A percentile compares a stretch with the other conserved stretches of the same genome.
Conservation (phyloP, 2,113 vertebrate species). For the Tragelaphus scriptus region DNA sequence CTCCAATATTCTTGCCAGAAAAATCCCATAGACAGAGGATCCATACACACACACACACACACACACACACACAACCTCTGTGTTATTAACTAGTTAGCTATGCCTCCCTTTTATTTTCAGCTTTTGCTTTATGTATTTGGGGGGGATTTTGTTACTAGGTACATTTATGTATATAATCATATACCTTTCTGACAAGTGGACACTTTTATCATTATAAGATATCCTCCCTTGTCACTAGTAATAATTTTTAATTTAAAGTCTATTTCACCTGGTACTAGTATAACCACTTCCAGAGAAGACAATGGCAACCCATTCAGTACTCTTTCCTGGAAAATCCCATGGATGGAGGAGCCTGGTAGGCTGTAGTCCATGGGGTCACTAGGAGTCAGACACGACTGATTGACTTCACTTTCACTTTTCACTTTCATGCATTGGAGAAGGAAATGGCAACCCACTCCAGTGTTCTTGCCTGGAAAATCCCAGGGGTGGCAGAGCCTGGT, state of each 20-base stretch:
- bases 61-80: not conserved
- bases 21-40: not conserved
- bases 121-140: not conserved
- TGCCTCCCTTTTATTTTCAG: not conserved
- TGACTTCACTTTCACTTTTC: too few relatives aligned
- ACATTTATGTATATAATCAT: not conserved
- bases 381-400: too few relatives aligned
- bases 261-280: not conserved
- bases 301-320: too few relatives aligned
- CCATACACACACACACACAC: not conserved
- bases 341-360: too few relatives aligned
- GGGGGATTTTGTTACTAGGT: not conserved
- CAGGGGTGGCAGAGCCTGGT: too few relatives aligned
- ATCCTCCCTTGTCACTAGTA: not conserved
- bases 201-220: not conserved
- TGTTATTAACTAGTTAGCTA: not conserved
- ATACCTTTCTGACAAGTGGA: not conserved
- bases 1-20: not conserved
- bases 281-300: too few relatives aligned
- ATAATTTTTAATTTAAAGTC: not conserved
- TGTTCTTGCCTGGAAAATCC: too few relatives aligned
- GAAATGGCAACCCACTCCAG: too few relatives aligned
- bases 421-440: too few relatives aligned
- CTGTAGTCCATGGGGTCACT: too few relatives aligned
- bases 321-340: too few relatives aligned